Percentiles rank a stretch among this genome's conserved stretches.
Conservation (phyloP, 2,888 invertebrate genomes). For the Ophion ellenae region DNA sequence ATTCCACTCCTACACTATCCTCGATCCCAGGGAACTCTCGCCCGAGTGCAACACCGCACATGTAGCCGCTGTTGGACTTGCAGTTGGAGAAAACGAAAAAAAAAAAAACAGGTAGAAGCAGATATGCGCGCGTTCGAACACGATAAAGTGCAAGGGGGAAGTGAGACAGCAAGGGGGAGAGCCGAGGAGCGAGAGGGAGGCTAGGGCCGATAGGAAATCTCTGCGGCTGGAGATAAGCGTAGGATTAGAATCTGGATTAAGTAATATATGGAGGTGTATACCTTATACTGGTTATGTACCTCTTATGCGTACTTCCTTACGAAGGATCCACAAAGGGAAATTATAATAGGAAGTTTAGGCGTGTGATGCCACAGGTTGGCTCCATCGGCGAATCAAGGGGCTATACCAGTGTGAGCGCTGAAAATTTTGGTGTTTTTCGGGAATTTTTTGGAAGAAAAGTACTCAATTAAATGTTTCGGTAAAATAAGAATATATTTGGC, state of each 20-base stretch:
- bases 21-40: constrained; percentile 41
- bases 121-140: constrained; percentile 54
- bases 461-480: too few relatives aligned
- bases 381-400: not conserved
- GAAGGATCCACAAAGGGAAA: constrained; percentile 18
- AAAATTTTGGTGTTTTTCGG: too few relatives aligned
- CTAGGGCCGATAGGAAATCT: constrained; percentile 59
- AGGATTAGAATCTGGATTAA: constrained; percentile 66
- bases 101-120: not conserved
- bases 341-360: constrained; percentile 16
- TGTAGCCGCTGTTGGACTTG: constrained; percentile 35
- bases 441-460: too few relatives aligned
- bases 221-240: constrained; percentile 61
- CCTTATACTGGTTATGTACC: constrained; percentile 42
- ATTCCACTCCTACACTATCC: constrained; percentile 65
- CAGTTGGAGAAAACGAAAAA: not conserved
- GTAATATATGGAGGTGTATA: constrained; percentile 60
- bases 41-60: constrained; percentile 22
- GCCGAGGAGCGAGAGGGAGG: constrained; percentile 34
- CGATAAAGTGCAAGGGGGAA: constrained; percentile 53
- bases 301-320: constrained; percentile 47
- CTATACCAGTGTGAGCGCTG: too few relatives aligned
- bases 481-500: too few relatives aligned
- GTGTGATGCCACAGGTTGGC: not conserved
- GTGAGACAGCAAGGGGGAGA: constrained; percentile 30